Base-by-base conservation (phyloP, 2,797 vertebrate species). In the Gambusia yucatana region DNA sequence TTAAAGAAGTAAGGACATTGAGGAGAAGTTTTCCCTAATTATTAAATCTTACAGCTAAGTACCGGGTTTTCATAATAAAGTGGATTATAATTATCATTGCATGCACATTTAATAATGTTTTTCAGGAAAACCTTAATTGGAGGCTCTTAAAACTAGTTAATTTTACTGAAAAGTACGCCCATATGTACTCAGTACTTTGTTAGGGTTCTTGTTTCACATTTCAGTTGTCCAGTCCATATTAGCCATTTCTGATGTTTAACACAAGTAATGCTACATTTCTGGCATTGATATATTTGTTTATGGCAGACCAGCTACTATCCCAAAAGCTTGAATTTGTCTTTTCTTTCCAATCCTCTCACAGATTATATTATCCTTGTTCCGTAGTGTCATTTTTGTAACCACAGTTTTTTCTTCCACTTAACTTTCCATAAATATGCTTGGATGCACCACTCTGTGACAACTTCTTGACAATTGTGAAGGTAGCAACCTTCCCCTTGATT, bases 1-100 rank as follows among this genome's bases (percentile, higher is more conserved):
- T 97, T n/a, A 96, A 90, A 93, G 96, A 98, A 88, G 98, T 98
- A 47, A 93, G 91, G 72, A 17, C 14, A 22, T 39, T 8, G n/a
- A 75, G 79, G 47, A 33, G 13, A 25, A 2, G 22, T 69, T 43
- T 61, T 3, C 0, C 36, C 17, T 65, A 22, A 20, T 39, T 22
- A 61, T 3, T 25, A 25, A 41, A 11, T 69, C 2, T 69, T n/a
- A 25, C 11, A 69, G 4, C 39, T 69, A 43, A 69, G 22, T 11
- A 6, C 9, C n/a, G 11, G 10, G 2, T 6, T n/a, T 69, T 43
- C 11, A 69, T 2, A 69, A 69, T n/a, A 6, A 69, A n/a, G 0
- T 69, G 22, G 63, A 13, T 22, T 1, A 36, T 20, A 20, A 36
- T 36, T 8, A 16, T 25, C 3, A 11, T 67, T 25, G 17, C 8